Evolutionary conservation across 1,140 invertebrate genomes (phyloP), one percentile per base, ranked within the genome.

Genomic region (Hycleus phaleratus): DNA sequence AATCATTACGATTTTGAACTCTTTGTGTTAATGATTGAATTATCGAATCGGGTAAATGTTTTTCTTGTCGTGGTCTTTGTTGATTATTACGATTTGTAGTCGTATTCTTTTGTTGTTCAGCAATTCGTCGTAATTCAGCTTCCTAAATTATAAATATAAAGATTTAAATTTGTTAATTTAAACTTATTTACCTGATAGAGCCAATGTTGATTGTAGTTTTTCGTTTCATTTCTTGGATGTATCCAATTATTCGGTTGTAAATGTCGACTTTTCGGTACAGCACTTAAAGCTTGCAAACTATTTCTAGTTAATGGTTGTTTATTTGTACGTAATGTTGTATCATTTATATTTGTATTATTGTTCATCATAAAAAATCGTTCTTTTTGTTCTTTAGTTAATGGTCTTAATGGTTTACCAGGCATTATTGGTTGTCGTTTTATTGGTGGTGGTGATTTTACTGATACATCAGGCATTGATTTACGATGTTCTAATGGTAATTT

Each of bases 61-160:
- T 86, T 46, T 64, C 61, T 10, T 61, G 62, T 9, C 68, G 60
- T 7, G 4, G 10, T 9, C 9, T n/a, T 42, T 61, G 65, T 45
- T 64, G 63, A 59, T 59, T 63, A 52, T 59, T 66, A 26, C 48
- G 40, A 51, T 53, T 63, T n/a, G 70, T 32, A 65, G 73, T 48
- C 69, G 74, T 61, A 57, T 67, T 63, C 43, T 76, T 68, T 50
- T 83, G 79, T 61, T 84, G 84, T 67, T 90, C 88, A 55, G 75
- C 77, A 47, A 91, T 82, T 61, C 93, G 78, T 44, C 93, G 78
- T 63, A 93, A 86, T 71, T 97, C 94, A 0, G 93, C 93, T 74
- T 97, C 93, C 84, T 96, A 79, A 70, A 18, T 18, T 18, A 18
- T 18, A 18, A 18, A 18, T 18, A 18, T 18, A 18, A 18, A 18